These are phyloP conservation scores for Eulemur albifrons DNA, from an alignment of 2,797 vertebrate genomes.

Conservation along the genomic window DNA sequence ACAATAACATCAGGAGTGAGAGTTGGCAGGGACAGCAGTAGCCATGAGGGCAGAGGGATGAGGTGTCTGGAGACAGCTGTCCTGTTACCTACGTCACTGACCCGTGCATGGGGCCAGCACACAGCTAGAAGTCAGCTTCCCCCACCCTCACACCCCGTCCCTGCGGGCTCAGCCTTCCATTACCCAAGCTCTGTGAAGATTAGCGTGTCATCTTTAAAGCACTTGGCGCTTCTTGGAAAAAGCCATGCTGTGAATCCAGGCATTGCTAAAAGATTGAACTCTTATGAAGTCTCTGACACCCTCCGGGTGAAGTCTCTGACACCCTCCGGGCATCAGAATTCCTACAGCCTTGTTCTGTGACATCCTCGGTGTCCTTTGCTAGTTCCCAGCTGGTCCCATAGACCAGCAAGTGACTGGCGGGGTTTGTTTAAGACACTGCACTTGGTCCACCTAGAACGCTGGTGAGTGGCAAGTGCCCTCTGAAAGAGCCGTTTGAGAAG, in stretches of 20 bases:
- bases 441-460: neutral
- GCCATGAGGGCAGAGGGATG: neutral
- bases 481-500: neutral
- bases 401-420: constrained; percentile 9
- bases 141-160: neutral
- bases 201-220: constrained; percentile 54
- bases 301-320: constrained; percentile 17
- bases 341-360: neutral
- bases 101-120: neutral
- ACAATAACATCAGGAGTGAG: neutral
- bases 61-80: neutral
- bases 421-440: constrained; percentile 15
- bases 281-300: constrained; percentile 23
- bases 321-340: neutral
- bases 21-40: neutral
- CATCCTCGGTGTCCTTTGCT: neutral
- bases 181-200: constrained; percentile 51
- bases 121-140: neutral
- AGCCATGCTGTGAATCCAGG: constrained; percentile 48
- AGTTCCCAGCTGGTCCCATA: neutral
- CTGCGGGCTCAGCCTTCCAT: constrained; percentile 11
- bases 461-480: neutral
- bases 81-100: neutral
- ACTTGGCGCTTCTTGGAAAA: constrained; percentile 42
- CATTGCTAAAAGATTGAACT: constrained; percentile 21